Evolutionary conservation across 2,113 vertebrate genomes (phyloP), one percentile per base, ranked within the genome.

Genomic region (Actenoides hombroni): DNA sequence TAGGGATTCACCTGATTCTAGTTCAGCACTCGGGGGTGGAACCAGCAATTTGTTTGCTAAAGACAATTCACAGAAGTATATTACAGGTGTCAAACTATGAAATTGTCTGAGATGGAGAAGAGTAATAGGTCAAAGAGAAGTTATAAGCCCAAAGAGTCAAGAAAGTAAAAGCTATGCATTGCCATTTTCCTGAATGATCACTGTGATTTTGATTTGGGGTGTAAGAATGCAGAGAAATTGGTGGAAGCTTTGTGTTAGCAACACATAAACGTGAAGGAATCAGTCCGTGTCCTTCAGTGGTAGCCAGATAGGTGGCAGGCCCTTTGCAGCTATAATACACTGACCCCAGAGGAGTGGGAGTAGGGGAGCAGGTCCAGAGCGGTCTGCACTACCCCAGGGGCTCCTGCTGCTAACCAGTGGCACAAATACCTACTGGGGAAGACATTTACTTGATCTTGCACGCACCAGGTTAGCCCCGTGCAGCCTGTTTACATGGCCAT

Each of bases 351-450:
- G 57, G 29, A 57, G 29, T 19, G 16, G 48, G 53, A 59, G 14
- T 16, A 10, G 37, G 61, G 31, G 16, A 76, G 5, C 1, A 1
- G 3, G 4, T 51, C 18, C 3, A 6, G 59, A 63, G 28, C 0
- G 0, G 2, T 17, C 60, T 81, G 28, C 1, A 2, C 28, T 78
- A 9, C 53, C 10, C 26, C 29, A 25, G 17, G 8, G 48, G 11
- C 24, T 89, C 21, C 48, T 79, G 31, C 51, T 80, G 71, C 37
- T 46, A 49, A 39, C 33, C 5, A 1, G 18, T 40, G 17, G 1
- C 67, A 46, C 29, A 73, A 37, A 29, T 74, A 12, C 37, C 40
- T 80, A 6, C 29, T 60, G n/a, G 5, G 10, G 35, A 71, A 75
- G 51, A 86, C 56, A 56, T 82, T 89, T 67, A 20, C 42, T 82